A percentile compares a stretch with the other conserved stretches of the same genome.
phyloP scores from a whole-genome alignment of 1,140 invertebrate species.

The Heliothis subflexa region DNA sequence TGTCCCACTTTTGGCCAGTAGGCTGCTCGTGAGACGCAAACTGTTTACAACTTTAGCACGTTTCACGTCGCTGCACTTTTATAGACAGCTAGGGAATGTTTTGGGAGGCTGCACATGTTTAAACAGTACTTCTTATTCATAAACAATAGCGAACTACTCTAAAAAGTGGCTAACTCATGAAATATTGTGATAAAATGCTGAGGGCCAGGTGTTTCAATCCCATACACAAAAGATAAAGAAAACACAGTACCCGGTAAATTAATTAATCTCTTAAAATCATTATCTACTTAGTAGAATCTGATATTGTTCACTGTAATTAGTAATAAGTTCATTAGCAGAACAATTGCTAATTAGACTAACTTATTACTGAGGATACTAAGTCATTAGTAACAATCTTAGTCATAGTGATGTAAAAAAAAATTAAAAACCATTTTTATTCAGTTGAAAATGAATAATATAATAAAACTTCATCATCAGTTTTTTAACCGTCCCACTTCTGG shows the following conservation, averaged over 20 bases:
- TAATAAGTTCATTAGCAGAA: conserved; percentile 29
- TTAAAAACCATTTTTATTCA: too few species aligned
- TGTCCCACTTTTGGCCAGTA: conserved; percentile 60
- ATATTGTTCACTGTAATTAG: background rate
- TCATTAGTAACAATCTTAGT: background rate
- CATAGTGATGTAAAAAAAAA: too few species aligned
- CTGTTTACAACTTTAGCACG: conserved; percentile 48
- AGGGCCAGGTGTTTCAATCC: background rate
- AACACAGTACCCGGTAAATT: too few species aligned
- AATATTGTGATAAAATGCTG: background rate
- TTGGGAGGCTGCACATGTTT: conserved; percentile 22
- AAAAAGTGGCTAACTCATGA: background rate
- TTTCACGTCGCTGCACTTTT: conserved; percentile 35
- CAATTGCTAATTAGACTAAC: conserved; percentile 25
- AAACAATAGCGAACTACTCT: background rate
- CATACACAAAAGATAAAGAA: background rate
- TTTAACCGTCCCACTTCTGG: too few species aligned
- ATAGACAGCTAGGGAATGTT: conserved; percentile 25
- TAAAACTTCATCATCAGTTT: too few species aligned
- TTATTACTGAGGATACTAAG: conserved; percentile 1
- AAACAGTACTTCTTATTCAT: conserved; percentile 8
- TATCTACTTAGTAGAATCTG: conserved; percentile 1
- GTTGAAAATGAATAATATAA: too few species aligned
- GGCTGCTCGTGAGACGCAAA: conserved; percentile 43
- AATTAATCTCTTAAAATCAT: background rate